Evolutionary conservation across 1,140 invertebrate species (phyloP), one percentile per base, ranked within the genome.

Genomic region (Chironomus striatipennis): DNA sequence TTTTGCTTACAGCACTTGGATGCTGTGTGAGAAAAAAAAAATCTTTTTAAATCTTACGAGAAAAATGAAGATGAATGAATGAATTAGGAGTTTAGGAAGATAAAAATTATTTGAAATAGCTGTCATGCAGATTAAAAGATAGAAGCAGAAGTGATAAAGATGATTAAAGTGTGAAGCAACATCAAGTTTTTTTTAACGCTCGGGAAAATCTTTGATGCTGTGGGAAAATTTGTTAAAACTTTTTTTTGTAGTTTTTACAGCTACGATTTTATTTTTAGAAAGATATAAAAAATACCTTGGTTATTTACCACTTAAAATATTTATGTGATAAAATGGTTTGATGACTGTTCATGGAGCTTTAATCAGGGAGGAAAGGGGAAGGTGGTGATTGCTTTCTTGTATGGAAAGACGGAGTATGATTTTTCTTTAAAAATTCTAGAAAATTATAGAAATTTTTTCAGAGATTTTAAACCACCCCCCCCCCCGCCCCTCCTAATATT

Each of bases 121-220:
- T 57, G 47, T 57, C 47, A 57, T n/a, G 47, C 12, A 57, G 12
- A 15, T 57, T 57, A 57, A 57, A 57, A 57, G 47, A 57, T 12
- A 57, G 12, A n/a, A n/a, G 47, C 47, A 57, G 12, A 57, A 34
- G 24, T 34, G 47, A 57, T 57, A n/a, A 57, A n/a, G n/a, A n/a
- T 57, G 47, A 57, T 57, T 57, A 57, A 57, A 57, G 47, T 57
- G 47, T 57, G 47, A 57, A 57, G n/a, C 24, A 57, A 57, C 12
- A n/a, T 57, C 12, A 57, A n/a, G 47, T n/a, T 57, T 57, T 57
- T n/a, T 57, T 57, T 57, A 12, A 5, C 12, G 5, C 47, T 57
- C 15, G 43, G 9, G 43, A 47, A 47, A 47, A 47, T 9, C 2
- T 47, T 57, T n/a, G 9, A 7, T n/a, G 4, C 15, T 57, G 47